Evolutionary conservation across 2,888 invertebrate genomes (phyloP).

Genomic region (Anoplius nigerrimus): DNA sequence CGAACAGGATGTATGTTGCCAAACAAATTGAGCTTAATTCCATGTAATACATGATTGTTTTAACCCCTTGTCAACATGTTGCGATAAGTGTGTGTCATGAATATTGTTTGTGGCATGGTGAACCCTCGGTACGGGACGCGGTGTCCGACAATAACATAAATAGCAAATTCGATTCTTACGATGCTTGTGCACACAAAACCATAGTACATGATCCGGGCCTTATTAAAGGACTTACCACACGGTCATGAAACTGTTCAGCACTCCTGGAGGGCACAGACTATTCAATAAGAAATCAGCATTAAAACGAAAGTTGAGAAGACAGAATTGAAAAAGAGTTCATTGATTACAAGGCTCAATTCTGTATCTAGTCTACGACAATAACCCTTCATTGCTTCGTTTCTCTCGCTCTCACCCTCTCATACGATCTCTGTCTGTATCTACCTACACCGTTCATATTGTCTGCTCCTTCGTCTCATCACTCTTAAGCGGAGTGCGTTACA

Average conservation of each 20-base stretch:
- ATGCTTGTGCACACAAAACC: constrained; percentile 76
- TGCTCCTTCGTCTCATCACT: too few relatives aligned
- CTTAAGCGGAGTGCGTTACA: background rate
- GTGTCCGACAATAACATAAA: constrained; percentile 37
- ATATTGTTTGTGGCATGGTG: too few relatives aligned
- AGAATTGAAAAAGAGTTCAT: constrained; percentile 35
- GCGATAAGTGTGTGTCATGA: too few relatives aligned
- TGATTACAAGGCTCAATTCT: constrained; percentile 32
- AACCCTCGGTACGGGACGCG: constrained; percentile 16
- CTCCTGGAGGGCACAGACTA: constrained; percentile 90
- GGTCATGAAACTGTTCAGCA: constrained; percentile 92
- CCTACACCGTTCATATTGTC: background rate
- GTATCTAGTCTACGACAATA: constrained; percentile 31
- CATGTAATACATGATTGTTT: too few relatives aligned
- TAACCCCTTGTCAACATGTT: too few relatives aligned
- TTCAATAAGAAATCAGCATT: constrained; percentile 78
- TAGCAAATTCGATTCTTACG: constrained; percentile 60
- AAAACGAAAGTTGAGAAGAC: constrained; percentile 56
- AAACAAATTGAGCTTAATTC: too few relatives aligned
- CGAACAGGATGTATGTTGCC: too few relatives aligned
- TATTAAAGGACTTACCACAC: constrained; percentile 85
- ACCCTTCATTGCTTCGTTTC: constrained; percentile 14
- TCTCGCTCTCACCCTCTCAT: constrained; percentile 23
- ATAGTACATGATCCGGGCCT: constrained; percentile 69
- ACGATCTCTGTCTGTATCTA: constrained; percentile 8